Evolutionary conservation across 2,797 vertebrate species (phyloP).

Genomic region (Molossus molossus): DNA sequence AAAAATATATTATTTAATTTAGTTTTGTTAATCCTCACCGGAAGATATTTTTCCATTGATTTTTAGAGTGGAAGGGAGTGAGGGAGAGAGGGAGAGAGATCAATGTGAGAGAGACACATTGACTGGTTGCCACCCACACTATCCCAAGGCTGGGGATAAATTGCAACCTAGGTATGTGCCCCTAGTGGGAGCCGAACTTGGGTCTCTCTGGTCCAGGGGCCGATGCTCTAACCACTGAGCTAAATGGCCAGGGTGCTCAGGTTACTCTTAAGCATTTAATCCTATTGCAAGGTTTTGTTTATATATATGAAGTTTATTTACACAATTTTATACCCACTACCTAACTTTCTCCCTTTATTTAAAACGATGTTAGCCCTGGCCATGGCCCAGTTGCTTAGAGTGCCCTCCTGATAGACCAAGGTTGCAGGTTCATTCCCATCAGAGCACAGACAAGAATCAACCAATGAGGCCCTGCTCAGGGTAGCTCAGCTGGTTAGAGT

Average conservation of each 20-base stretch:
- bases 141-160: too few relatives aligned
- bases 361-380: neutral
- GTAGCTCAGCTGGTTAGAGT: neutral
- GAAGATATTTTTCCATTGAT: too few relatives aligned
- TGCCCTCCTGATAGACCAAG: neutral
- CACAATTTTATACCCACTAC: neutral
- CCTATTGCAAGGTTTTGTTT: conserved; percentile 9
- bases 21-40: too few relatives aligned
- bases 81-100: too few relatives aligned
- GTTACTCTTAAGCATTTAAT: conserved; percentile 1
- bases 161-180: too few relatives aligned
- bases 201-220: too few relatives aligned
- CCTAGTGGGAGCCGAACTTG: too few relatives aligned
- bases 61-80: too few relatives aligned
- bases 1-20: neutral
- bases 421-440: neutral
- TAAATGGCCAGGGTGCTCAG: neutral
- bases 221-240: too few relatives aligned
- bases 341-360: conserved; percentile 21
- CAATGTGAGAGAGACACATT: too few relatives aligned
- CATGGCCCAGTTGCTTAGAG: neutral
- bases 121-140: too few relatives aligned
- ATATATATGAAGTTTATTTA: conserved; percentile 23
- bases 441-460: neutral
- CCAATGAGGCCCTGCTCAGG: neutral